A percentile compares a stretch with the other conserved stretches of the same genome.
phyloP scores from a whole-genome alignment of 2,888 invertebrate genomes.

The Antitype chi region DNA sequence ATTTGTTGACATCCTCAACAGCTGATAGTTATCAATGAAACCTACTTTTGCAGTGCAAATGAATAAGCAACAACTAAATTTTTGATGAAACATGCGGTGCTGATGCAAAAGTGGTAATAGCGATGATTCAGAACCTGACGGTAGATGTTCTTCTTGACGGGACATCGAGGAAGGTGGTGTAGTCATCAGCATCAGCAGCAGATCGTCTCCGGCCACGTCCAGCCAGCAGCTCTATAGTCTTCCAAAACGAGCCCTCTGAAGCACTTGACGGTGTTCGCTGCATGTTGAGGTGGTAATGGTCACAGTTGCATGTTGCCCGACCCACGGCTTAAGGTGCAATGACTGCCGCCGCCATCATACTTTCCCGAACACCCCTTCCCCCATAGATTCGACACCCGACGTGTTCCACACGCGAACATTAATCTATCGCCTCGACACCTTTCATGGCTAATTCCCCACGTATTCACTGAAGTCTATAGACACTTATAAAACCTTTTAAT shows the following conservation, averaged over 20 bases:
- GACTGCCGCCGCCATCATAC: constrained; percentile 83
- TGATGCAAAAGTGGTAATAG: constrained; percentile 19
- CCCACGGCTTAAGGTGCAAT: constrained; percentile 86
- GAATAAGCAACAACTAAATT: not conserved
- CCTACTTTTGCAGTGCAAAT: constrained; percentile 18
- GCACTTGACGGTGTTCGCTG: constrained; percentile 84
- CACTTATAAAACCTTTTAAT: constrained; percentile 72
- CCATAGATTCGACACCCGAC: constrained; percentile 84
- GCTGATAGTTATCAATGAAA: constrained; percentile 37
- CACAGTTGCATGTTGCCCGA: constrained; percentile 80
- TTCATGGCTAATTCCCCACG: constrained; percentile 76
- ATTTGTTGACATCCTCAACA: constrained; percentile 44
- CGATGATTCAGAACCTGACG: constrained; percentile 78
- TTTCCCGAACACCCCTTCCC: constrained; percentile 77
- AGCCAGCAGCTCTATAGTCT: constrained; percentile 91
- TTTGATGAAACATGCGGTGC: not conserved
- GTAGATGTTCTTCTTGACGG: constrained; percentile 79
- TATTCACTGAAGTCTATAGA: constrained; percentile 74
- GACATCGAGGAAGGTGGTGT: constrained; percentile 68
- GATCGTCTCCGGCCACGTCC: constrained; percentile 88
- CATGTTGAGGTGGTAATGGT: constrained; percentile 72
- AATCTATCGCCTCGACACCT: constrained; percentile 83
- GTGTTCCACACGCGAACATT: constrained; percentile 87
- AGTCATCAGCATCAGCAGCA: constrained; percentile 85
- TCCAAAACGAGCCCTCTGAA: constrained; percentile 91